Evolutionary conservation across 2,113 vertebrate genomes (phyloP), one percentile per base, ranked within the genome.

Genomic region (Phylloscopus trochilus): DNA sequence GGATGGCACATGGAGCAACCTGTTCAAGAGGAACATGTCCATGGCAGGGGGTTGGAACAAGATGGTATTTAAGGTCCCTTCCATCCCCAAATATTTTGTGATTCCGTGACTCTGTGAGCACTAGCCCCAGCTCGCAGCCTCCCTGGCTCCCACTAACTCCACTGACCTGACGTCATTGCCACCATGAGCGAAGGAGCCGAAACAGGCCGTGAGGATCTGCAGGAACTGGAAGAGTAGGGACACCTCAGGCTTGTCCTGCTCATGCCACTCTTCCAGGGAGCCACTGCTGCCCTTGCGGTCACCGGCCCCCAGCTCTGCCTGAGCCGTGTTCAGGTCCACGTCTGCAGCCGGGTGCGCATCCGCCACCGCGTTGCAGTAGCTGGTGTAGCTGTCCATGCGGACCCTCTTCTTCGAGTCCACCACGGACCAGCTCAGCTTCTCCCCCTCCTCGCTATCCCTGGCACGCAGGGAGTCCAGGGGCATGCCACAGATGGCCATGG

Each of bases 101-200:
- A 51, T 33, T 43, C 49, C 41, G 56, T 3, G 15, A 35, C 20
- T 41, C 55, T 33, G 31, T 5, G 27, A 63, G 35, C n/a, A 67
- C 39, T 27, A 56, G 53, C n/a, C 39, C 53, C 15, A 11, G 24
- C 3, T 0, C 58, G 30, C 31, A 64, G 21, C 55, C 47, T 41
- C 59, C 55, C 47, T 60, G 35, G 13, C 69, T 19, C 31, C 68
- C 83, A 9, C 33, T 3, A 2, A 59, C 56, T 24, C 49, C 60
- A 94, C 98, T 74, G 78, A 99, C 99, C 99, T 99, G 96, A 99
- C 99, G 5, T 99, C 99, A 11, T 99, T 99, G 73, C 99, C 99
- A n/a, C 99, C 99, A 1, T 99, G 99, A 41, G 99, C 99, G 3
- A 99, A 99, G 11, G 99, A 99, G 47, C 99, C 99, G 30, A 99